Evolutionary conservation across 2,888 invertebrate genomes (phyloP).

Genomic region (Craniophora ligustri): DNA sequence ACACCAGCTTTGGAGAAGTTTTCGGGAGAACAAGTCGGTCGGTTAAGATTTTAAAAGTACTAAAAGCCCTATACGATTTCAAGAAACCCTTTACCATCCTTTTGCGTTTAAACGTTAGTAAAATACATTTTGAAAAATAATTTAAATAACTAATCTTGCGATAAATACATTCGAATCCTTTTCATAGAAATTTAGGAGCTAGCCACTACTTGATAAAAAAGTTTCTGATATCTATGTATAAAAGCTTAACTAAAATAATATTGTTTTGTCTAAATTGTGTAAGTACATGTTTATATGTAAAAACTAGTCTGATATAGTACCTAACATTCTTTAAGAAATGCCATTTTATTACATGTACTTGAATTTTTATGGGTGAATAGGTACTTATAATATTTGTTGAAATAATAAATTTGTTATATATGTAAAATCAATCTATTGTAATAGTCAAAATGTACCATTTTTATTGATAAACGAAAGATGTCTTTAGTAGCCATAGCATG

Average conservation of each 20-base stretch:
- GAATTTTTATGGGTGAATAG: background rate
- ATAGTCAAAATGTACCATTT: slow-evolving; percentile 2
- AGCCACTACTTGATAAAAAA: background rate
- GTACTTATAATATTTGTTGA: background rate
- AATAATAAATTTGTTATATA: background rate
- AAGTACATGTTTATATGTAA: background rate
- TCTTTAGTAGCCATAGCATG: slow-evolving; percentile 54
- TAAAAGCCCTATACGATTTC: background rate
- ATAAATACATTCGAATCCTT: background rate
- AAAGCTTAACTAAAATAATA: background rate
- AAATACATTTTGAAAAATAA: background rate
- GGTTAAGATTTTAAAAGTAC: background rate
- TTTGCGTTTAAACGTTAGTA: too few species aligned
- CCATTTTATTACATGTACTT: background rate
- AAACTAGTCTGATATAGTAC: background rate
- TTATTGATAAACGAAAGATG: slow-evolving; percentile 9
- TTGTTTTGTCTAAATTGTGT: background rate
- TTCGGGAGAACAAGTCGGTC: too few species aligned
- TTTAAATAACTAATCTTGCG: background rate
- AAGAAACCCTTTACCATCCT: too few species aligned
- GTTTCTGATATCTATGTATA: background rate
- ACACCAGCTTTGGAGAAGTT: too few species aligned
- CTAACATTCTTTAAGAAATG: background rate
- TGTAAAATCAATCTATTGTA: background rate
- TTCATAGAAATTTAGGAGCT: background rate